Evolutionary conservation across 2,113 vertebrate genomes (phyloP).

Genomic region (Anhinga anhinga): DNA sequence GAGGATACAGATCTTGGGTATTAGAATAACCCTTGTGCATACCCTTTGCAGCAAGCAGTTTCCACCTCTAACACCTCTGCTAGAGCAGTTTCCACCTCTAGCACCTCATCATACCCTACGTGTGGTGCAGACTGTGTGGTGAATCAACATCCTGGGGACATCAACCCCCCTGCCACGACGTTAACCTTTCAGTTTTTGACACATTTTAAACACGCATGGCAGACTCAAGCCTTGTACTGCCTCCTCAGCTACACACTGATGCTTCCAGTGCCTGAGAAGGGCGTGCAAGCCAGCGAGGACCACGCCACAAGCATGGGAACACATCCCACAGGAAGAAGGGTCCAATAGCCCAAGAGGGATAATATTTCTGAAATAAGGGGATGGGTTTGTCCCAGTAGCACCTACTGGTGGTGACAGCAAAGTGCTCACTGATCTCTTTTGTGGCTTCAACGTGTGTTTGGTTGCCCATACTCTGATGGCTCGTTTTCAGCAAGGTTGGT

Average conservation of each 20-base stretch:
- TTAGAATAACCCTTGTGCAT: neutral
- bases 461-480: too few species aligned
- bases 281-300: neutral
- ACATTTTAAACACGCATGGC: neutral
- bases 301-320: rapidly evolving
- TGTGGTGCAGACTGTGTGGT: too few species aligned
- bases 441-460: too few species aligned
- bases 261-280: neutral
- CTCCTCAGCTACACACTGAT: neutral
- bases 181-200: too few species aligned
- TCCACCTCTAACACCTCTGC: neutral
- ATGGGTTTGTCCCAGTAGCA: neutral
- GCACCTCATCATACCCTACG: neutral
- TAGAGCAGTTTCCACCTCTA: neutral
- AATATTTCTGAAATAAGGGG: neutral
- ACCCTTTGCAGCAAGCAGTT: neutral
- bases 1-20: rapidly evolving
- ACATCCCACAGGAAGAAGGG: neutral
- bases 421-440: neutral
- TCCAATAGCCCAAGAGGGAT: neutral
- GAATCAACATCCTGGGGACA: neutral
- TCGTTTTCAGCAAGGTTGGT: neutral
- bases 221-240: neutral
- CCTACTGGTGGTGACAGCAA: neutral
- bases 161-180: rapidly evolving